Evolutionary conservation across 1,140 invertebrate species (phyloP), one percentile per base, ranked within the genome.

Genomic region (Thereuonema tuberculata): DNA sequence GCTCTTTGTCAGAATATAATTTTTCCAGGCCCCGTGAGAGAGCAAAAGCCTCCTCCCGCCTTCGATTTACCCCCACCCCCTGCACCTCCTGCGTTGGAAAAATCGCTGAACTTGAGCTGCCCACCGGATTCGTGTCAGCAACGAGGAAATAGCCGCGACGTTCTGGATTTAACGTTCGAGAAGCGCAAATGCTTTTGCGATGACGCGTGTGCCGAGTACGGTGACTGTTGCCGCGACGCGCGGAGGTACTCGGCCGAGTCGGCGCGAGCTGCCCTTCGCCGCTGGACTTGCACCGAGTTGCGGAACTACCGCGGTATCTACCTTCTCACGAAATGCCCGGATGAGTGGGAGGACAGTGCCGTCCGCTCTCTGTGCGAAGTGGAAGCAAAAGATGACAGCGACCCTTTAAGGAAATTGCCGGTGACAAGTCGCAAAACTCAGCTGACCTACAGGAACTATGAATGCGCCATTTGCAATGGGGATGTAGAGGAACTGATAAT

Each of bases 401-500:
- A 78, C 65, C 77, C 77, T 12, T 57, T 79, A 52, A 61, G 68
- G 0, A 64, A 64, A 12, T 68, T 75, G 27, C 78, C 78, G 0
- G 74, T 77, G 5, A 78, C 77, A 0, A 72, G 71, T 52, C 63
- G 67, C 25, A 49, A 54, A 14, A 67, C 75, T 0, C 73, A 76
- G 1, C 61, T 75, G 28, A 80, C 78, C 0, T 82, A 79, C 66
- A 72, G 72, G 53, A 82, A 81, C 64, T 67, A 73, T 23, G 77
- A 74, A 68, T 82, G 81, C 63, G 78, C 80, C 0, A 57, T 75
- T 2, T 82, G 81, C 63, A 76, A 81, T 67, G 67, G 70, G 1
- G 74, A 76, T 54, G 59, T 62, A 1, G 54, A 28, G 1, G 48
- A 59, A 17, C 48, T 70, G 1, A 66, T 67, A 21, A 46, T 71